phyloP scores from a whole-genome alignment of 2,113 vertebrate genomes.

The Eulemur macaco region DNA sequence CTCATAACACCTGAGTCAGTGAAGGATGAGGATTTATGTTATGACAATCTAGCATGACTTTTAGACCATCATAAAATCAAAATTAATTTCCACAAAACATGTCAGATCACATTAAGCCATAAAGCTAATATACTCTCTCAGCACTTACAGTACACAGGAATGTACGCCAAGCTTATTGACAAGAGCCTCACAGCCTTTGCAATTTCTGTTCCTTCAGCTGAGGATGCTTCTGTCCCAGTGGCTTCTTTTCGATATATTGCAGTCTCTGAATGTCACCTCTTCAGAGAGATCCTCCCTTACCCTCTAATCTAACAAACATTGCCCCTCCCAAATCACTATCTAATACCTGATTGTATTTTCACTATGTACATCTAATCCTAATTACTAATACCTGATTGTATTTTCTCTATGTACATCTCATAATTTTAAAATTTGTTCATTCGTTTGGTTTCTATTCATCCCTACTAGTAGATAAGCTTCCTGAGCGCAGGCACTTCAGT shows the following conservation, averaged over 20 bases:
- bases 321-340: background rate
- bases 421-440: background rate
- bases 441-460: background rate
- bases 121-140: background rate
- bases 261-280: background rate
- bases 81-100: background rate
- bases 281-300: background rate
- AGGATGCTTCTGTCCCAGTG: background rate
- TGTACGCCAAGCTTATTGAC: background rate
- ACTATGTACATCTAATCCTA: too few species aligned
- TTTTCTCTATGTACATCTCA: background rate
- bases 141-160: background rate
- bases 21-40: background rate
- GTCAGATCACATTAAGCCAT: background rate
- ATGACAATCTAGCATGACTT: background rate
- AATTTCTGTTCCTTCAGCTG: background rate
- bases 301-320: background rate
- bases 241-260: background rate
- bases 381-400: background rate
- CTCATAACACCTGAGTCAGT: background rate
- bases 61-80: background rate
- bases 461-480: background rate
- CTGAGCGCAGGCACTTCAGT: background rate
- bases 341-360: background rate
- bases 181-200: background rate